These are phyloP conservation scores for Pseudococcus jackbeardsleyi DNA, from an alignment of 2,888 invertebrate species.

Conservation along the genomic window DNA sequence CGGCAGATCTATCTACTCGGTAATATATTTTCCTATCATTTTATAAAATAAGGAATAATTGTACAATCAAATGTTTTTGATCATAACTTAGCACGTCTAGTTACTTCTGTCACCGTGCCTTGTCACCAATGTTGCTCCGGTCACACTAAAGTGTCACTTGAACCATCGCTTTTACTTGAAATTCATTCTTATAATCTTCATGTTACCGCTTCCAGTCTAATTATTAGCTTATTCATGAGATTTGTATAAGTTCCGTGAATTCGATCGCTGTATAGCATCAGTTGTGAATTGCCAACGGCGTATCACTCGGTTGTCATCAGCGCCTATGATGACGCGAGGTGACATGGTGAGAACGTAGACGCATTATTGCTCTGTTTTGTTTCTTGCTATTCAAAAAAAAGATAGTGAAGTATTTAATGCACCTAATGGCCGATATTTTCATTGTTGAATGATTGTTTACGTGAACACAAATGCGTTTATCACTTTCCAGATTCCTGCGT, in stretches of 20 bases:
- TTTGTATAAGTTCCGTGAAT: neutral
- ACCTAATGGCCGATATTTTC: neutral
- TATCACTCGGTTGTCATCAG: no score
- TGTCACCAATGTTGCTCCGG: neutral
- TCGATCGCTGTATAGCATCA: neutral
- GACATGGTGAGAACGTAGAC: no score
- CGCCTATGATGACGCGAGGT: no score
- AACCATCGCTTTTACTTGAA: neutral
- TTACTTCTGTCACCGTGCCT: neutral
- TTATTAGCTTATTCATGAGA: neutral
- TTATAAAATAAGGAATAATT: neutral
- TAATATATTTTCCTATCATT: slow-evolving; percentile 13
- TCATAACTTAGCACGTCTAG: neutral
- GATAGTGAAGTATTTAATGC: neutral
- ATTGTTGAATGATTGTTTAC: neutral
- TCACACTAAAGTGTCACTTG: neutral
- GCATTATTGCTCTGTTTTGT: no score
- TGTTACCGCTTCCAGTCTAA: neutral
- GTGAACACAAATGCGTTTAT: neutral
- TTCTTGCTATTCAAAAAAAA: no score
- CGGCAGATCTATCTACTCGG: neutral
- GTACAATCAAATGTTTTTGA: neutral
- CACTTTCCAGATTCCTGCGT: neutral
- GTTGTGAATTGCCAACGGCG: no score
- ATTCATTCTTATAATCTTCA: neutral